Conservation (phyloP, 2,113 vertebrate genomes). For the Aythya baeri region DNA sequence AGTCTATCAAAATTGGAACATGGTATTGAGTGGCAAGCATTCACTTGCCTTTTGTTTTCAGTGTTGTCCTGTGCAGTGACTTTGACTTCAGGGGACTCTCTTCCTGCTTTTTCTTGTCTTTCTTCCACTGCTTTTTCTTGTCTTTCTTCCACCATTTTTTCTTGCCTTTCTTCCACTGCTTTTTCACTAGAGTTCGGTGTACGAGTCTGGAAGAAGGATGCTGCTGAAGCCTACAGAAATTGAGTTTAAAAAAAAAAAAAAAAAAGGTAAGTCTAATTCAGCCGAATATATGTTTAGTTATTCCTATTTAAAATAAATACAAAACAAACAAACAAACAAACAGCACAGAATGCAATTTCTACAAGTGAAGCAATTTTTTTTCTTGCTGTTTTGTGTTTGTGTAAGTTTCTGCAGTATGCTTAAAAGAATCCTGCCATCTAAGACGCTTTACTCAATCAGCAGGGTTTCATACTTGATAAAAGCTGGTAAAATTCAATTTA, state of each 20-base stretch:
- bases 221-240: slow-evolving; percentile 67
- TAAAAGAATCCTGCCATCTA: background rate
- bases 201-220: slow-evolving; percentile 87
- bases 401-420: background rate
- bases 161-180: slow-evolving; percentile 63
- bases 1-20: background rate
- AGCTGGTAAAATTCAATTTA: background rate
- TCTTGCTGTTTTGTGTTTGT: background rate
- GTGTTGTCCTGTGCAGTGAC: slow-evolving; percentile 62
- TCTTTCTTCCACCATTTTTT: slow-evolving; percentile 71
- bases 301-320: background rate
- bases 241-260: background rate
- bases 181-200: slow-evolving; percentile 68
- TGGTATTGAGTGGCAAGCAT: background rate
- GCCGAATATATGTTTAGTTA: background rate
- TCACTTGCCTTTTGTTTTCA: slow-evolving; percentile 83
- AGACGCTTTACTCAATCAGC: background rate
- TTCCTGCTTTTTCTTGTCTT: slow-evolving; percentile 65
- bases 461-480: background rate
- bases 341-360: background rate
- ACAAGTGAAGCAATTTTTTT: background rate
- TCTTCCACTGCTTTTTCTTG: slow-evolving; percentile 69
- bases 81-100: slow-evolving; percentile 2
- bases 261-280: background rate
- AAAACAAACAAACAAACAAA: background rate